Evolutionary conservation across 1,140 invertebrate genomes (phyloP).

Genomic region (Drosophila melanica): DNA sequence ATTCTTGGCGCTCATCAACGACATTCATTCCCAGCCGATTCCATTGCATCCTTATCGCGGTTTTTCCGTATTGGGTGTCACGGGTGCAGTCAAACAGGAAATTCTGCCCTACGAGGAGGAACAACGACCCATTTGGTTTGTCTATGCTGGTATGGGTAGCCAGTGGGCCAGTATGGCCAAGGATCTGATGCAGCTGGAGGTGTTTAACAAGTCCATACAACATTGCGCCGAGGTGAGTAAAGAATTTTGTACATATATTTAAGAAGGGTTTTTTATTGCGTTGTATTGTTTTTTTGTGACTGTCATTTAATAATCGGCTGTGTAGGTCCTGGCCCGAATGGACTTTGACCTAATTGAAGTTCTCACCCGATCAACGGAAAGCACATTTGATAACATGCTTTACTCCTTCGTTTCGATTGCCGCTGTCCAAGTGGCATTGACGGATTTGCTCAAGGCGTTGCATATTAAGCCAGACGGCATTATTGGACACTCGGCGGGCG

Average conservation of each 20-base stretch:
- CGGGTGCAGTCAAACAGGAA: conserved; percentile 71
- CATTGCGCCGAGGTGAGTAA: conserved; percentile 87
- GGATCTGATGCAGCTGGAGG: conserved; percentile 91
- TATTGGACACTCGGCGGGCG: conserved; percentile 97
- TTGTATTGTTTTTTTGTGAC: no score
- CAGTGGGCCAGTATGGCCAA: conserved; percentile 98
- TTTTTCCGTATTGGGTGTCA: conserved; percentile 88
- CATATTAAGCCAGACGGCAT: conserved; percentile 95
- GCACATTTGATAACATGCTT: conserved; percentile 92
- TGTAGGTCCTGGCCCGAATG: conserved; percentile 83
- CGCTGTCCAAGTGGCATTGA: conserved; percentile 96
- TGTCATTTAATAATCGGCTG: no score
- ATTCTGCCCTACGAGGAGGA: conserved; percentile 84
- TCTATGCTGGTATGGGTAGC: conserved; percentile 98
- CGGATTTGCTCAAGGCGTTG: conserved; percentile 91
- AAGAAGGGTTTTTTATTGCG: no score
- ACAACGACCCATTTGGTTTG: conserved; percentile 93
- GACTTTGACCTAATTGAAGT: conserved; percentile 92
- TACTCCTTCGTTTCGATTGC: conserved; percentile 97
- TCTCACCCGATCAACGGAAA: conserved; percentile 89
- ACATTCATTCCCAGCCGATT: conserved; percentile 88
- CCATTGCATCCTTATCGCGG: conserved; percentile 90
- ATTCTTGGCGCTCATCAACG: conserved; percentile 90
- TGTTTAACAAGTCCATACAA: conserved; percentile 91
- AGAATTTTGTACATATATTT: no score